Evolutionary conservation across 2,113 vertebrate species (phyloP), one percentile per base, ranked within the genome.

Genomic region (Hypocryptadius cinnamomeus): DNA sequence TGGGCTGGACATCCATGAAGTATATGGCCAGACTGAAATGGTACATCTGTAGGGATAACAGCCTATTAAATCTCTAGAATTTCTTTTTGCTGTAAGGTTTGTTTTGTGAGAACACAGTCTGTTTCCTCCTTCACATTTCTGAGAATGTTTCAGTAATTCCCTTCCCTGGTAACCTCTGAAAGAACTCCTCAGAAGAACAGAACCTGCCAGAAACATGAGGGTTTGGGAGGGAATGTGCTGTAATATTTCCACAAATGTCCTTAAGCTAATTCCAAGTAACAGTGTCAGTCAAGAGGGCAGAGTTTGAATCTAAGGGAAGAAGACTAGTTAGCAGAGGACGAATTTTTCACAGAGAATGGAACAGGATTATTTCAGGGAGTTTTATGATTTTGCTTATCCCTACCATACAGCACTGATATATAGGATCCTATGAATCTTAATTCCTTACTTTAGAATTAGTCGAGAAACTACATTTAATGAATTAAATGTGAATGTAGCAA

Each of bases 11-110:
- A 97, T 98, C 85, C 35, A 83, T 6, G 97, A 98, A 40, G 5
- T 94, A 15, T 99, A 98, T 2, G 98, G 98, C n/a, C 98, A 99
- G 92, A 98, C 98, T 14, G 98, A 99, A 97, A 92, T 68, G 71
- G 98, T 98, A 97, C 35, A 70, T 79, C 23, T 39, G 6, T 10
- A 73, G 80, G 20, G 31, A 37, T 20, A 48, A 17, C 10, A 12
- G 70, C 72, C 33, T 47, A 0, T 23, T 65, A 25, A 44, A 44
- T 7, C 40, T 54, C 42, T 47, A 19, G n/a, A 9, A 71, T 69
- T 50, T 15, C 47, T 59, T 68, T 48, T 35, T 83, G 64, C 65
- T 77, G 60, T 35, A 54, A 23, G 35, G 18, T 50, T 92, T 81
- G 22, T 21, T 76, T 13, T 57, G 10, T 33, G n/a, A 45, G 50